These are phyloP conservation scores for Scaptomyza pallida DNA, from an alignment of 1,140 invertebrate genomes.

Conservation along the genomic window DNA sequence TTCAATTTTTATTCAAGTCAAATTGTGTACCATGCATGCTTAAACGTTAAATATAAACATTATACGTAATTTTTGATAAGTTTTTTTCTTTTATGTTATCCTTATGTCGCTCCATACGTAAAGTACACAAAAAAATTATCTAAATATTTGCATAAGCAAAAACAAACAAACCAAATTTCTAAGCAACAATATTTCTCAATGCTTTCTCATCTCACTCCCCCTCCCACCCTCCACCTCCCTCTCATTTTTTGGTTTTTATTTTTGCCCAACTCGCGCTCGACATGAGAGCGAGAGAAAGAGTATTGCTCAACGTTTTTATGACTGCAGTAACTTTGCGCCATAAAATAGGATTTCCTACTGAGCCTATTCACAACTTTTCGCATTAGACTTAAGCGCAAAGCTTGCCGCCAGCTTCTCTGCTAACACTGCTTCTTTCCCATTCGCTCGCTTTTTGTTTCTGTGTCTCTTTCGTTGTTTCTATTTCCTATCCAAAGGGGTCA, in stretches of 20 bases:
- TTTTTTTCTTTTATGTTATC: background rate
- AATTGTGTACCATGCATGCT: too few relatives aligned
- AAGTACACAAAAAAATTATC: conserved; percentile 7
- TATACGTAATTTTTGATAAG: background rate
- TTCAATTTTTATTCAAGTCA: too few relatives aligned
- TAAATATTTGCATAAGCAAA: conserved; percentile 28
- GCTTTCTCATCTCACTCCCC: too few relatives aligned
- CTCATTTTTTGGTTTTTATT: too few relatives aligned
- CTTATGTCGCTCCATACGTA: conserved; percentile 3
- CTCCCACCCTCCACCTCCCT: too few relatives aligned
- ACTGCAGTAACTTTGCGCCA: conserved; percentile 81
- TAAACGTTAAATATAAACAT: background rate
- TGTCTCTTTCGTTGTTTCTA: background rate
- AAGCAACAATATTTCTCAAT: conserved; percentile 27
- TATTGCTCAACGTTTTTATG: conserved; percentile 74
- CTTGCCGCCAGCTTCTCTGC: conserved; percentile 56
- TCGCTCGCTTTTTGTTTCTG: background rate
- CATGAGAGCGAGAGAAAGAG: conserved; percentile 6
- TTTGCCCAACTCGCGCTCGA: too few relatives aligned
- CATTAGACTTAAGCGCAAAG: conserved; percentile 82
- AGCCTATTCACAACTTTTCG: conserved; percentile 83
- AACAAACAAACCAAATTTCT: conserved; percentile 20
- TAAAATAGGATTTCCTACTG: conserved; percentile 83
- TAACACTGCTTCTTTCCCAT: background rate
- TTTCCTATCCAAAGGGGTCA: conserved; percentile 36